phyloP scores from a whole-genome alignment of 2,113 vertebrate species.

The Aegotheles bennettii region DNA sequence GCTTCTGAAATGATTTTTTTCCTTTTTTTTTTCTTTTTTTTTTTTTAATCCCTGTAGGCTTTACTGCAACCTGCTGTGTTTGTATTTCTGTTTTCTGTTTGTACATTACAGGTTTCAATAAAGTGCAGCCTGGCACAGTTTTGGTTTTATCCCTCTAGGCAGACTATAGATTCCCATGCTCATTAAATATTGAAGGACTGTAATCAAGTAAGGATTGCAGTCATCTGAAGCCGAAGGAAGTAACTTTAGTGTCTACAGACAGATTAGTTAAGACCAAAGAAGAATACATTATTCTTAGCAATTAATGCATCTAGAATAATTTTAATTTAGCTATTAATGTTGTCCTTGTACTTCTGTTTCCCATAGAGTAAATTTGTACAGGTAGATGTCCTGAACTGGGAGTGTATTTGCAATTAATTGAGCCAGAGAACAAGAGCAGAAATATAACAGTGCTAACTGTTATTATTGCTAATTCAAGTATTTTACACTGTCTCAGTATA shows the following conservation, averaged over 20 bases:
- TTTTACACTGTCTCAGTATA: not conserved
- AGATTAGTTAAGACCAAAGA: constrained; percentile 20
- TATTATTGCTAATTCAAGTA: no score
- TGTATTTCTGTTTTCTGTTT: constrained; percentile 63
- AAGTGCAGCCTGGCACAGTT: constrained; percentile 23
- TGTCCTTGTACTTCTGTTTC: not conserved
- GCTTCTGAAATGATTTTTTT: constrained; percentile 11
- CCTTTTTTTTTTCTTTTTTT: not conserved
- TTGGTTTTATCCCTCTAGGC: not conserved
- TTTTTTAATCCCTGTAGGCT: not conserved
- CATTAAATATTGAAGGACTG: constrained; percentile 46
- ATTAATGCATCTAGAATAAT: not conserved
- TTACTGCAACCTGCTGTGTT: constrained; percentile 41
- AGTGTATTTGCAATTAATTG: not conserved
- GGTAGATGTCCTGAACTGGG: not conserved
- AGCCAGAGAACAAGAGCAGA: not conserved
- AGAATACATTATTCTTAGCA: not conserved
- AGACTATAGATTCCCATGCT: constrained; percentile 47
- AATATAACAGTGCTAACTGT: not conserved
- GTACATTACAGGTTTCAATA: constrained; percentile 39
- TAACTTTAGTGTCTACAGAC: not conserved
- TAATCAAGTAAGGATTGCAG: constrained; percentile 39
- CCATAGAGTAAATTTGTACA: not conserved
- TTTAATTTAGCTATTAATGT: constrained; percentile 19
- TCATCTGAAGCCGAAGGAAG: constrained; percentile 37